Base-by-base conservation (phyloP, 2,888 invertebrate genomes). In the Lycaena phlaeas region DNA sequence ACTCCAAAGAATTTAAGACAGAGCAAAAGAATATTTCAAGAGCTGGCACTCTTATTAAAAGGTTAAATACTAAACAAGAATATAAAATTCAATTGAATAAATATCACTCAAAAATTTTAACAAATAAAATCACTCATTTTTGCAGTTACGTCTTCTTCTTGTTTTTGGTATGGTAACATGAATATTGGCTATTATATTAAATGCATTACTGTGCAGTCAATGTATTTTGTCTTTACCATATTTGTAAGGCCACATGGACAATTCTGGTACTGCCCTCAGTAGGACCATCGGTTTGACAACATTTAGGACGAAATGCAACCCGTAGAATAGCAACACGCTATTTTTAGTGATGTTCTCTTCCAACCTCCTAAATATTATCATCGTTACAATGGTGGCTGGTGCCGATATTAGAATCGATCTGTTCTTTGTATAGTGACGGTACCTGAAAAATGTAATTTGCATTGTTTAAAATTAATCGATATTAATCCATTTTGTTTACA, bases 361-460 rank as follows among this genome's bases (percentile, higher is more conserved):
- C 0, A 68, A 39, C 1, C 59, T 43, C 3, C 50, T 51, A 14
- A 54, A 53, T 0, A 44, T 42, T 36, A 57, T 64, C 0, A 68
- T 12, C 0, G 60, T 40, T 0, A 59, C 1, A 0, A 28, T 44
- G 0, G 68, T 66, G 0, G 53, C 12, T 18, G 71, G 52, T 0
- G 55, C 43, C 1, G 76, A 64, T 42, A 78, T 50, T 1, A 70
- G 22, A 0, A 76, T 15, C 0, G 79, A 79, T 0, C 79, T 57
- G 6, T 64, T 53, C 36, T 61, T 61, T 0, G 79, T 69, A 52
- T 78, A 57, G 45, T 81, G 76, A 0, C 82, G 77, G 52, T 74
- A 81, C 25, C 82, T 82, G 77, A 0, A 71, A 68, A 26, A 37
- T 27, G 50, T 44, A 44, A 10, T 34, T 28, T 2, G 7, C 15